These are phyloP conservation scores for Synergus laeviventris DNA, from an alignment of 2,888 invertebrate species.

Conservation along the genomic window DNA sequence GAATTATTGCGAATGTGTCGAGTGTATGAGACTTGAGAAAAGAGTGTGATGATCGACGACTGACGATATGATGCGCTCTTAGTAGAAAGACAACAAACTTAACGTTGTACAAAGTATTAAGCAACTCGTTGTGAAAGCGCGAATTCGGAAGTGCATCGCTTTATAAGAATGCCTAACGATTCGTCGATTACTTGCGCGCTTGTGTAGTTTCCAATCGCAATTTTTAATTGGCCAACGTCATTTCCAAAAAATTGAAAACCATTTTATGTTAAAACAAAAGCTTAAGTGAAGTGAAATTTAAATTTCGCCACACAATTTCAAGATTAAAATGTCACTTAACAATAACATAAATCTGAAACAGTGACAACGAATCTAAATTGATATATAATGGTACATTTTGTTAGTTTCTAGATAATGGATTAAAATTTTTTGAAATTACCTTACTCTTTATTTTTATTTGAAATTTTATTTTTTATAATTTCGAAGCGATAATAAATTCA, in stretches of 20 bases:
- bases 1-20: slow-evolving; percentile 6
- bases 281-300: not conserved
- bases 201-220: not conserved
- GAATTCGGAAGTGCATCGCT: slow-evolving; percentile 10
- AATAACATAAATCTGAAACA: not conserved
- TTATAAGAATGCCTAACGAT: slow-evolving; percentile 18
- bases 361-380: not conserved
- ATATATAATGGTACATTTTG: not conserved
- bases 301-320: not conserved
- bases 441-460: not conserved
- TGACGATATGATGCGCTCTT: slow-evolving; percentile 2
- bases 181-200: slow-evolving; percentile 6
- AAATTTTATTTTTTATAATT: slow-evolving; percentile 3
- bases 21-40: not conserved
- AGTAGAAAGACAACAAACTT: slow-evolving; percentile 9
- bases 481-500: slow-evolving; percentile 19
- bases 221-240: not conserved
- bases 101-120: slow-evolving; percentile 8
- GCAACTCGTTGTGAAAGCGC: slow-evolving; percentile 14
- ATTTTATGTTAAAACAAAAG: not conserved
- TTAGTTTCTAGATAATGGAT: not conserved
- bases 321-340: not conserved
- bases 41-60: slow-evolving; percentile 9
- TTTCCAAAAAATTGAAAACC: not conserved
- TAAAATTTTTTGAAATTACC: not conserved